Conservation (phyloP, 1,140 invertebrate species). For the Alviniconcha marisindica region DNA sequence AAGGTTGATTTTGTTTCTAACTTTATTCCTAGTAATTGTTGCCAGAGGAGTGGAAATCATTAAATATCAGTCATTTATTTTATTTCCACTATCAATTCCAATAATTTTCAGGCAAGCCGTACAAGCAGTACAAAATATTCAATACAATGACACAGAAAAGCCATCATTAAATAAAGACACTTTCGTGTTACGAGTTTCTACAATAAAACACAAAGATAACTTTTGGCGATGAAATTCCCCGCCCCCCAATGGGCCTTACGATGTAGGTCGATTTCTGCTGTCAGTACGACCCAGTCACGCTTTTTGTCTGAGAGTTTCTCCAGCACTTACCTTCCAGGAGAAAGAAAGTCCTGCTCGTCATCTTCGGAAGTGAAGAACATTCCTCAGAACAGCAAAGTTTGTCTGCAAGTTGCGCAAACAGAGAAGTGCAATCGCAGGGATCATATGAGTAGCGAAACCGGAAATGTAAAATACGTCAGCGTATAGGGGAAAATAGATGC, state of each 20-base stretch:
- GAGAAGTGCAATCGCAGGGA: not conserved
- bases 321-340: constrained; percentile 39
- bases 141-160: not conserved
- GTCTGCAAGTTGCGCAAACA: not conserved
- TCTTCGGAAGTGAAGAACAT: constrained; percentile 72
- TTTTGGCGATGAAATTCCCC: not conserved
- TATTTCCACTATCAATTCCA: too few species aligned
- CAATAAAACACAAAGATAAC: not conserved
- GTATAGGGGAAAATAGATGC: not conserved
- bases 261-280: not conserved
- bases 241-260: not conserved
- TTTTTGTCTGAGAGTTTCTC: too few species aligned
- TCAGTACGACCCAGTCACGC: not conserved
- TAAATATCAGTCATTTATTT: too few species aligned
- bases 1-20: too few species aligned
- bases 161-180: not conserved
- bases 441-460: constrained; percentile 41
- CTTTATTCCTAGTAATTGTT: too few species aligned
- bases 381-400: not conserved
- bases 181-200: not conserved
- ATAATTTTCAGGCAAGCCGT: too few species aligned
- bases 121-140: too few species aligned
- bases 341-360: constrained; percentile 68
- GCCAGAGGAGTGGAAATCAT: too few species aligned
- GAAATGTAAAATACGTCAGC: constrained; percentile 7